Evolutionary conservation across 2,888 invertebrate species (phyloP), one percentile per base, ranked within the genome.

Genomic region (Tanaodytes sp.): DNA sequence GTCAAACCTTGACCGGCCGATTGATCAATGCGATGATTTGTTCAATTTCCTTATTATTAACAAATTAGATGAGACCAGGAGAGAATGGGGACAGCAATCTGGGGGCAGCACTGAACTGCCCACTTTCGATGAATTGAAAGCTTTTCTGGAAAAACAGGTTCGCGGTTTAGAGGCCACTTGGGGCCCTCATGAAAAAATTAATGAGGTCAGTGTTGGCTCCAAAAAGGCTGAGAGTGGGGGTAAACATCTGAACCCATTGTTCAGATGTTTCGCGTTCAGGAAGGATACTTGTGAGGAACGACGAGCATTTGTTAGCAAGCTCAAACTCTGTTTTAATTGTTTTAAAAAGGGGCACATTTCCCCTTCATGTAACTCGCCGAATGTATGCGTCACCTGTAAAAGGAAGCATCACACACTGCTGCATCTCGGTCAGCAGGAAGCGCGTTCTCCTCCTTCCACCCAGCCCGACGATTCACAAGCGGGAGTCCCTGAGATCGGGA

Each of bases 1-100:
- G 11, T 1, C 39, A 4, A 51, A 51, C 27, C 9, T 52, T 6
- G 12, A 52, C 8, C 14, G 37, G 12, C 51, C 51, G 4, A 1
- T 52, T 2, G 51, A 52, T 9, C 1, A 2, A 4, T 37, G 23
- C 3, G 39, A 39, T n/a, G 51, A 52, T 40, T 30, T 52, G 6
- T 52, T 27, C 30, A 27, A 27, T 11, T 52, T 40, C 30, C 1
- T 40, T 3, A 37, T 39, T 1, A n/a, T 37, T 11, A 3, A 16
- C 1, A 52, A 52, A 40, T 52, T 52, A 1, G 51, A 52, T 27
- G 9, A 23, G 1, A 39, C 51, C 2, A 15, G 20, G 1, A 4
- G 15, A 11, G 37, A 51, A 23, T 51, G 37, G 39, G 51, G 39
- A 15, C 4, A 15, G 6, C 2, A 23, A 23, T 1, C 6, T 9